Evolutionary conservation across 2,113 vertebrate species (phyloP).

Genomic region (Protobothrops mucrosquamatus): DNA sequence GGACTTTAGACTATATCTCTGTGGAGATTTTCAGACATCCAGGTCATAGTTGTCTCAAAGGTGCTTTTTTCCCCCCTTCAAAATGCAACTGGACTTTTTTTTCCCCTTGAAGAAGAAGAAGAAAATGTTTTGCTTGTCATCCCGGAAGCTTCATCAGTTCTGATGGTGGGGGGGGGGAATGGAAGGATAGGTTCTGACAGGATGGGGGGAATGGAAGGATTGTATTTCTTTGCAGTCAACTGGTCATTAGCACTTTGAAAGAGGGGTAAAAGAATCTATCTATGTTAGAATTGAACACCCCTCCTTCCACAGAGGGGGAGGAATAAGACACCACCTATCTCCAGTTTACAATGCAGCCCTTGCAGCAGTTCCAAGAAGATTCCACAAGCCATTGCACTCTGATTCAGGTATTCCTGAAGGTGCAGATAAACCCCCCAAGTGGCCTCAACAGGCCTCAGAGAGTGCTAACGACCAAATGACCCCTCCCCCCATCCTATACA

Average conservation of each 20-base stretch:
- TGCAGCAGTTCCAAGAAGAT: not conserved
- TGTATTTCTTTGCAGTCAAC: not conserved
- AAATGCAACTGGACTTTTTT: not conserved
- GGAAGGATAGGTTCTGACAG: not conserved
- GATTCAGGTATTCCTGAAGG: not conserved
- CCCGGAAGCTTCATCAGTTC: not conserved
- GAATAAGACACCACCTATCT: not conserved
- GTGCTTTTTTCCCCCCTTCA: not conserved
- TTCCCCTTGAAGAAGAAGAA: not conserved
- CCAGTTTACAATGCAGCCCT: not conserved
- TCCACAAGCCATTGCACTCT: not conserved
- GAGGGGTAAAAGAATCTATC: not conserved
- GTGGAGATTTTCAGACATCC: not conserved
- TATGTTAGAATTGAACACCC: not conserved
- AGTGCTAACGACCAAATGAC: not conserved
- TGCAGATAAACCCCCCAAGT: not conserved
- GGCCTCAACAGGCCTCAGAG: not conserved
- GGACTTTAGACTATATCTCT: not conserved
- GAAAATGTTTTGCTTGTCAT: not conserved
- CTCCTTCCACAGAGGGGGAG: too few relatives aligned
- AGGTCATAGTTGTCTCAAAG: not conserved
- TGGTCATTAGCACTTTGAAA: not conserved
- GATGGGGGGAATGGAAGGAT: not conserved
- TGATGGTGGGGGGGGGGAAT: not conserved
- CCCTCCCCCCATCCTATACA: not conserved